phyloP scores from a whole-genome alignment of 2,888 invertebrate species.

The Pycnomerus fuliginosus region DNA sequence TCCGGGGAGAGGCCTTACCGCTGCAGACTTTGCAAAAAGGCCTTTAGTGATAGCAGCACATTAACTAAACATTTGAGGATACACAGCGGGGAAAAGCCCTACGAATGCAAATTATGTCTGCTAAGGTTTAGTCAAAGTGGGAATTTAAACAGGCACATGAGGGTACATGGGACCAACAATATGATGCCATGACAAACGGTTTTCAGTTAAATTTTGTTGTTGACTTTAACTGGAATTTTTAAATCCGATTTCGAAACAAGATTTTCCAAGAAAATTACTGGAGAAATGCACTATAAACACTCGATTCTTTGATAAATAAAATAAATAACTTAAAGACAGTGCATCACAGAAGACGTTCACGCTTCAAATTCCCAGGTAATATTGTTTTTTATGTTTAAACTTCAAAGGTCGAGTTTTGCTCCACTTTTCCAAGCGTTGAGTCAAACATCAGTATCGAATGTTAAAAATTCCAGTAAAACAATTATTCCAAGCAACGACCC shows the following conservation, averaged over 20 bases:
- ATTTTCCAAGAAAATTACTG: too few species aligned
- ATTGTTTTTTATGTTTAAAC: too few species aligned
- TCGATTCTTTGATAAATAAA: too few species aligned
- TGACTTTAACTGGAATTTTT: too few species aligned
- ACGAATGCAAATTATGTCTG: conserved; percentile 95
- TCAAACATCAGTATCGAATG: too few species aligned
- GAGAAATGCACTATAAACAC: too few species aligned
- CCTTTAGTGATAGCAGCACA: conserved; percentile 98
- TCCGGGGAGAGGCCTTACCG: conserved; percentile 97
- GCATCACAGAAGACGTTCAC: too few species aligned
- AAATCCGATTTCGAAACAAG: too few species aligned
- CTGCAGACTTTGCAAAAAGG: conserved; percentile 95
- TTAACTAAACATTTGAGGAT: conserved; percentile 95
- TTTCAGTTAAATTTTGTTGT: background rate
- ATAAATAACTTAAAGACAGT: too few species aligned
- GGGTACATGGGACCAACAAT: conserved; percentile 77
- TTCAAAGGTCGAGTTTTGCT: too few species aligned
- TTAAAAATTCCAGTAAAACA: conserved; percentile 1
- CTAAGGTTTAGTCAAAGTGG: conserved; percentile 97
- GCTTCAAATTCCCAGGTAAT: too few species aligned
- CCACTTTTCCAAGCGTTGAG: too few species aligned
- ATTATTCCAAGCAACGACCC: conserved; percentile 21
- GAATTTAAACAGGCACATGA: conserved; percentile 97
- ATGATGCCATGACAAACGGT: conserved; percentile 38
- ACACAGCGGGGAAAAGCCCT: conserved; percentile 92